A percentile compares a stretch with the other conserved stretches of the same genome.
Conservation (phyloP, 2,888 invertebrate genomes). For the Habrosyne pyritoides region DNA sequence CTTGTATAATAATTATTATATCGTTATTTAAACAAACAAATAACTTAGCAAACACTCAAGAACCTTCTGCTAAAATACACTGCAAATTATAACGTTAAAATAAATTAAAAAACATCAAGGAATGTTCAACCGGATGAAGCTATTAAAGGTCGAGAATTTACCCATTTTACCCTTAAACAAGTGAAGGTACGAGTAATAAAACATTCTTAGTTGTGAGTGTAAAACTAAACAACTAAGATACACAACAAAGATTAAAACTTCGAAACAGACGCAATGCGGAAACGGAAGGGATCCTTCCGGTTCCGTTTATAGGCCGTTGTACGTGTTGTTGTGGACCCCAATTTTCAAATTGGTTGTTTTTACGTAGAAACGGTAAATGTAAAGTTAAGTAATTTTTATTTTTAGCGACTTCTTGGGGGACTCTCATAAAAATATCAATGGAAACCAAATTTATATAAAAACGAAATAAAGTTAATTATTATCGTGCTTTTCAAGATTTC, state of each 20-base stretch:
- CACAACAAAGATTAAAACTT: constrained; percentile 19
- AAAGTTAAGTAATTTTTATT: no score
- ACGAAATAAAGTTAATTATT: no score
- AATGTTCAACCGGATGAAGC: background rate
- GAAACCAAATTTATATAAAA: no score
- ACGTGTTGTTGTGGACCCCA: background rate
- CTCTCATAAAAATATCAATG: no score
- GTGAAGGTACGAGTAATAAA: background rate
- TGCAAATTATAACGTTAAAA: no score
- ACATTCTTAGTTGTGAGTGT: background rate
- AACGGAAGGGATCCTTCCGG: constrained; percentile 13
- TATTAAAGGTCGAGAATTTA: background rate
- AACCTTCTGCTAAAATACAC: background rate
- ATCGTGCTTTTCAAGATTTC: no score
- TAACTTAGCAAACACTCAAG: no score
- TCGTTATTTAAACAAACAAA: no score
- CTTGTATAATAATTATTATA: no score
- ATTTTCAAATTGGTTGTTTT: background rate
- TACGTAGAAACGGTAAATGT: no score
- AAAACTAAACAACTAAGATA: constrained; percentile 5
- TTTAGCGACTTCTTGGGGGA: no score
- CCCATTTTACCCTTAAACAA: background rate
- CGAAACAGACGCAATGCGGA: constrained; percentile 37
- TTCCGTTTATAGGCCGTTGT: background rate
- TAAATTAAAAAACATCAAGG: background rate